Conservation (phyloP, 2,113 vertebrate species). For the cattle (Bos taurus) region ARS-UCD2.0 NC_037344.1:10592501-10593000, state of each 20-base stretch:
- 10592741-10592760: neutral
- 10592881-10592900: neutral
- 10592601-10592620: neutral
- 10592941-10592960: neutral
- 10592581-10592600: neutral
- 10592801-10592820: neutral
- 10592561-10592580: neutral
- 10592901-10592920: neutral
- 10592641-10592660: neutral
- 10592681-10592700: constrained; percentile 19
- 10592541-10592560: constrained; percentile 3
- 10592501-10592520: neutral
- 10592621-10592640: neutral
- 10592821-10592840: neutral
- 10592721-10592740: neutral
- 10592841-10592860: neutral
- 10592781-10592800: neutral
- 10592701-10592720: neutral
- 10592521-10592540: constrained; percentile 33
- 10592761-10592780: neutral
- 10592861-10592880: neutral
- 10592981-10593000: neutral
- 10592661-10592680: neutral
- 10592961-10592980: neutral
- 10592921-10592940: neutral